phyloP scores from a whole-genome alignment of 1,140 invertebrate genomes.

The Centruroides sculpturatus region DNA sequence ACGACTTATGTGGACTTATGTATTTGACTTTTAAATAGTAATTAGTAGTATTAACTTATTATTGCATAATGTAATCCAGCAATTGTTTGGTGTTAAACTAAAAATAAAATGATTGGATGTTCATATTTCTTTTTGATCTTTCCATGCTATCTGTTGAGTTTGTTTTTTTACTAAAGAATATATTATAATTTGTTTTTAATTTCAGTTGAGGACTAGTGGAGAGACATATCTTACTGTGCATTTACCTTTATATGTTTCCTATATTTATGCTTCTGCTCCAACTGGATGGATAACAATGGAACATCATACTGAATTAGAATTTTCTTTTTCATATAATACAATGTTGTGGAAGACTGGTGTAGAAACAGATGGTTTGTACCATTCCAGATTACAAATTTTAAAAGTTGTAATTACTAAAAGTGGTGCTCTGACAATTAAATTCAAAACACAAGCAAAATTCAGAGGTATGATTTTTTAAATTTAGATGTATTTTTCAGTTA shows the following conservation, averaged over 20 bases:
- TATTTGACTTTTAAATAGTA: too few species aligned
- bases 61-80: too few species aligned
- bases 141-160: too few species aligned
- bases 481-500: neutral
- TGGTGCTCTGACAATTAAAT: slow-evolving; percentile 32
- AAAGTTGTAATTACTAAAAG: slow-evolving; percentile 28
- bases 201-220: slow-evolving; percentile 25
- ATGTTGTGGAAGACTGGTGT: slow-evolving; percentile 29
- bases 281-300: slow-evolving; percentile 34
- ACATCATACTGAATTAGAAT: slow-evolving; percentile 33
- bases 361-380: slow-evolving; percentile 26
- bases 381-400: slow-evolving; percentile 29
- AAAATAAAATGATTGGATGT: too few species aligned
- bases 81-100: too few species aligned
- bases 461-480: slow-evolving; percentile 23
- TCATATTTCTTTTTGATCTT: too few species aligned
- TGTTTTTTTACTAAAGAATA: too few species aligned
- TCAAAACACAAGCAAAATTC: slow-evolving; percentile 33
- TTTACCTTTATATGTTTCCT: slow-evolving; percentile 35
- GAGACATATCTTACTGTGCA: slow-evolving; percentile 31
- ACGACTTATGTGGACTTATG: too few species aligned
- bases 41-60: too few species aligned
- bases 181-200: neutral
- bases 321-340: slow-evolving; percentile 34
- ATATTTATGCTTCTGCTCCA: slow-evolving; percentile 29